Percentiles rank a stretch among this genome's conserved stretches.
Conservation (phyloP, 2,113 vertebrate species). For the Silurus meridionalis region DNA sequence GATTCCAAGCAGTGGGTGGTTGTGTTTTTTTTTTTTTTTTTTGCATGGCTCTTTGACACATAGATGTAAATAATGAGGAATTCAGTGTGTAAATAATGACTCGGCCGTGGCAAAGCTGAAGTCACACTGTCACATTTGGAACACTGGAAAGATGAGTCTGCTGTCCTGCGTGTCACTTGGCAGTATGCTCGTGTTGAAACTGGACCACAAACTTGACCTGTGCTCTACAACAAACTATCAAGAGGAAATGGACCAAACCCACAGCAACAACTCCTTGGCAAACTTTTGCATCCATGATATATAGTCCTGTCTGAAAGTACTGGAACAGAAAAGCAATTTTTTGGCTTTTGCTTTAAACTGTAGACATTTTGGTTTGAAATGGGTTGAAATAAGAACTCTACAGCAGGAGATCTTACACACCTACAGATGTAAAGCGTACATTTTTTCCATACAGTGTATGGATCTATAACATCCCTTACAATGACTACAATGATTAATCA, state of each 20-base stretch:
- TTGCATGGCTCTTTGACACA: conserved; percentile 33
- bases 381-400: not conserved
- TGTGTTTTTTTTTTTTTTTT: conserved; percentile 18
- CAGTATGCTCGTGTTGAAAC: not conserved
- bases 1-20: conserved; percentile 24
- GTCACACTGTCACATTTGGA: conserved; percentile 14
- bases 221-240: not conserved
- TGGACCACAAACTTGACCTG: not conserved
- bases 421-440: too few relatives aligned
- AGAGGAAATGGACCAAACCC: not conserved
- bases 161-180: not conserved
- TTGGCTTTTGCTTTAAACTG: not conserved
- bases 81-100: conserved; percentile 38
- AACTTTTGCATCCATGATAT: not conserved
- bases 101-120: not conserved
- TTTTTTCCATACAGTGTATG: too few relatives aligned
- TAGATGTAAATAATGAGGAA: conserved; percentile 37
- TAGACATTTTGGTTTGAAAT: not conserved
- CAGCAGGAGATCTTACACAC: too few relatives aligned
- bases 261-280: not conserved
- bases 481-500: not conserved
- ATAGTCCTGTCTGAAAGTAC: not conserved
- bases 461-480: too few relatives aligned
- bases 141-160: not conserved
- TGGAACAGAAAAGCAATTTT: not conserved